Evolutionary conservation across 2,797 vertebrate genomes (phyloP).

Genomic region (Lithobates pipiens): DNA sequence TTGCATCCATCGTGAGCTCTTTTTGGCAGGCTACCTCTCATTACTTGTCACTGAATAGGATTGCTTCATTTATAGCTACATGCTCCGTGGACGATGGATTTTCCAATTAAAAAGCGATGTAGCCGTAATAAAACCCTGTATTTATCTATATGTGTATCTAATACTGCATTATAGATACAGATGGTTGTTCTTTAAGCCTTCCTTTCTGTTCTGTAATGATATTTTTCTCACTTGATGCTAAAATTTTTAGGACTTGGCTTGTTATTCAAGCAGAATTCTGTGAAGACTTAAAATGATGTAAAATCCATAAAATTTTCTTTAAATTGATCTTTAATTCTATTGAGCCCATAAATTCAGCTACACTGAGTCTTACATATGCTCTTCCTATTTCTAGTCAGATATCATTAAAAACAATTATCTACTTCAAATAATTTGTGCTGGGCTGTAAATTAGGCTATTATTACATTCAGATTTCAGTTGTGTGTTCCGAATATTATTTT

Average conservation of each 20-base stretch:
- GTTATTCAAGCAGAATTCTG: neutral
- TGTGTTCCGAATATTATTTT: neutral
- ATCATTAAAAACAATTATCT: neutral
- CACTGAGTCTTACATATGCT: neutral
- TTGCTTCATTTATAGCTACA: conserved; percentile 36
- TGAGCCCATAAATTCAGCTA: neutral
- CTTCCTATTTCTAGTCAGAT: neutral
- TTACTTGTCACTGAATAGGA: conserved; percentile 42
- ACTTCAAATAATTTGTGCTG: neutral
- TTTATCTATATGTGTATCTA: conserved; percentile 36
- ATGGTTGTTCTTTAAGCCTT: neutral
- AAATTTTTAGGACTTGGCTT: neutral
- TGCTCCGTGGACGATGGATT: conserved; percentile 15
- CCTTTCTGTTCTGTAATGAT: neutral
- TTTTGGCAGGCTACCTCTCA: conserved; percentile 37
- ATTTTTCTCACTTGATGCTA: neutral
- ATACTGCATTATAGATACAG: neutral
- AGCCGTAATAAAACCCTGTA: conserved; percentile 22
- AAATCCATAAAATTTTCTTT: neutral
- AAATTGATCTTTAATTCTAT: neutral
- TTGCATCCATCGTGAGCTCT: conserved; percentile 26
- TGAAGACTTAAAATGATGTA: neutral
- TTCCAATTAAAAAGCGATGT: conserved; percentile 52
- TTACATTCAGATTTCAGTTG: neutral
- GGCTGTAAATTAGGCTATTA: neutral